Conservation (phyloP, 2,888 invertebrate species). For the Steinernema hermaphroditum region DNA sequence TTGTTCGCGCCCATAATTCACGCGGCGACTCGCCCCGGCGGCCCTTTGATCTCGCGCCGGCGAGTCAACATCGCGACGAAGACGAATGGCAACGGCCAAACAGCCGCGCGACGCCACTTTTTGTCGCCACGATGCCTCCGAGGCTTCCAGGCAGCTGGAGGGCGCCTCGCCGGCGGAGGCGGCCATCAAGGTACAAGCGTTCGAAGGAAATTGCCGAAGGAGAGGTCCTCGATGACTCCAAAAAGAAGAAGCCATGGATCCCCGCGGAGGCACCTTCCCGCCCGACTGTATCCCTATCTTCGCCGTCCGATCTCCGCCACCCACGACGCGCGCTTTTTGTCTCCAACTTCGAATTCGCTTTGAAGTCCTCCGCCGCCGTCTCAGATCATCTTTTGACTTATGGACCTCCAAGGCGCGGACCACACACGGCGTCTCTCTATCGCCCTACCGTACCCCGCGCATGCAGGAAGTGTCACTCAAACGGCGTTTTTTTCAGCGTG, state of each 20-base stretch:
- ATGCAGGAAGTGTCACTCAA: conserved; percentile 27
- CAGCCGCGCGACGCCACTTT: conserved; percentile 28
- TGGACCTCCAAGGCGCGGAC: conserved; percentile 18
- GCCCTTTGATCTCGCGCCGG: conserved; percentile 24
- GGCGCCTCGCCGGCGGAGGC: no score
- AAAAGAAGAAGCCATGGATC: no score
- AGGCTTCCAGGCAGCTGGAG: no score
- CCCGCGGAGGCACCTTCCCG: no score
- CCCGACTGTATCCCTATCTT: no score
- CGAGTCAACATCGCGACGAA: conserved; percentile 30
- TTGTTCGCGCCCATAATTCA: conserved; percentile 30
- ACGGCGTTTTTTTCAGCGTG: background rate
- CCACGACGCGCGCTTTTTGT: conserved; percentile 24
- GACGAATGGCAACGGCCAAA: conserved; percentile 28
- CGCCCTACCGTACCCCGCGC: conserved; percentile 18
- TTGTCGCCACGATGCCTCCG: background rate
- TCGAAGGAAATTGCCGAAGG: no score
- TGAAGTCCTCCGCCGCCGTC: conserved; percentile 23
- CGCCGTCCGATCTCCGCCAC: background rate
- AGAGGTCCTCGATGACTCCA: no score
- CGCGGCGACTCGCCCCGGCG: conserved; percentile 24
- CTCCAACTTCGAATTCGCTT: conserved; percentile 27
- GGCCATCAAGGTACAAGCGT: no score
- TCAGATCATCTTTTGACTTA: conserved; percentile 29
- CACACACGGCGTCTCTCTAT: conserved; percentile 1